A percentile compares a stretch with the other conserved stretches of the same genome.
Conservation (phyloP, 2,888 invertebrate species). For the Heliconius ethilla region DNA sequence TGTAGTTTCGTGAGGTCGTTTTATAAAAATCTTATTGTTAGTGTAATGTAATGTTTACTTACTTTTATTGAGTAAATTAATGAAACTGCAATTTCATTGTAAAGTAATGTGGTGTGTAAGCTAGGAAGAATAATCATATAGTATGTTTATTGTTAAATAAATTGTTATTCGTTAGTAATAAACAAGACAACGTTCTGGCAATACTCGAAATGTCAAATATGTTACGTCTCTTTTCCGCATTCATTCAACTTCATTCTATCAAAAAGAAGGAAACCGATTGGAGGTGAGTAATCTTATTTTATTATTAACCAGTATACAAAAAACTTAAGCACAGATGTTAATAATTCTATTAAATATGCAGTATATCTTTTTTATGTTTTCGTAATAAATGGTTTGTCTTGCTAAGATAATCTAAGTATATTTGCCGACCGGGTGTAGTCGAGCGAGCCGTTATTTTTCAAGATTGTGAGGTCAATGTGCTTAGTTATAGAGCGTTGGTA, state of each 20-base stretch:
- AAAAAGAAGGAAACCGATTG: conserved; percentile 64
- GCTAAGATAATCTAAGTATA: conserved; percentile 45
- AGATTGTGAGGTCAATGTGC: conserved; percentile 77
- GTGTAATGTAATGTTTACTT: no score
- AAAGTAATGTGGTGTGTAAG: no score
- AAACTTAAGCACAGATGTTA: neutral
- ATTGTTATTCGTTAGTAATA: neutral
- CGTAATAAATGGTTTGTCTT: neutral
- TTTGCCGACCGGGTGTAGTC: conserved; percentile 49
- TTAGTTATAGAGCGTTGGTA: conserved; percentile 54
- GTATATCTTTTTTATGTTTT: conserved; percentile 10
- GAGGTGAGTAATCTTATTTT: conserved; percentile 69
- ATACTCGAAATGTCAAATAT: conserved; percentile 36
- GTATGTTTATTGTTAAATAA: no score
- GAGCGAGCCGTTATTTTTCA: conserved; percentile 76
- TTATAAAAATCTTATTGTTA: neutral
- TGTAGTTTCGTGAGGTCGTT: neutral
- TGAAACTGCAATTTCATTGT: no score
- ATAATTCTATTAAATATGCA: neutral
- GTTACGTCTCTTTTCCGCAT: conserved; percentile 53
- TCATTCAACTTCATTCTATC: conserved; percentile 58
- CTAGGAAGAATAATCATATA: no score
- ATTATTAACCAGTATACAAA: conserved; percentile 13
- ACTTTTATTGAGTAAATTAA: no score
- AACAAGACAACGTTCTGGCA: conserved; percentile 21